Percentiles rank a stretch among this genome's conserved stretches.
phyloP scores from a whole-genome alignment of 2,888 invertebrate species.

The Melieria omissa region DNA sequence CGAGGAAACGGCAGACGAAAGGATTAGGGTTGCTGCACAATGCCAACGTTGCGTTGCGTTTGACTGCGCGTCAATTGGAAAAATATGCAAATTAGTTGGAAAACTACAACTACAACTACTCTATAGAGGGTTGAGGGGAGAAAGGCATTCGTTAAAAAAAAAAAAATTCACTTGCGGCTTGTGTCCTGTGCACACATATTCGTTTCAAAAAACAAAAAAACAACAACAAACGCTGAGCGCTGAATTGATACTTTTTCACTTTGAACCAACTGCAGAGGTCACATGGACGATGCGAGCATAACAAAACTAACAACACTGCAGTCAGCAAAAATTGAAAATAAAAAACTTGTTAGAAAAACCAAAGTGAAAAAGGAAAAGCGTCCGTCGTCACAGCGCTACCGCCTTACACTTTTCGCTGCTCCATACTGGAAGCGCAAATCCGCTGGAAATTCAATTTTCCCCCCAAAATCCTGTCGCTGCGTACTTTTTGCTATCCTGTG shows the following conservation, averaged over 20 bases:
- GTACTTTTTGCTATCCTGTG: not conserved
- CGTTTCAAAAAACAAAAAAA: not conserved
- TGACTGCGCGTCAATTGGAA: constrained; percentile 51
- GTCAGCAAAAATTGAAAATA: constrained; percentile 11
- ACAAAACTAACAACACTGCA: not conserved
- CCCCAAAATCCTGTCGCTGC: not conserved
- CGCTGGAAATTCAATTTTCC: constrained; percentile 36
- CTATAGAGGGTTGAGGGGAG: not conserved
- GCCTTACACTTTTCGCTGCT: constrained; percentile 21
- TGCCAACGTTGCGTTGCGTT: constrained; percentile 33
- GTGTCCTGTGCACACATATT: constrained; percentile 32
- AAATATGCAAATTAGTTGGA: constrained; percentile 57
- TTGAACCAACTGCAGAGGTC: constrained; percentile 37
- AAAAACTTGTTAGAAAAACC: constrained; percentile 1
- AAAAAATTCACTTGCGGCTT: constrained; percentile 35
- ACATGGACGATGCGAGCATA: not conserved
- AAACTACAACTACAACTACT: constrained; percentile 1
- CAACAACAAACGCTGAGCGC: not conserved
- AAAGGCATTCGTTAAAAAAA: constrained; percentile 5
- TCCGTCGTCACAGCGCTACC: not conserved
- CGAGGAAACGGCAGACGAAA: not conserved
- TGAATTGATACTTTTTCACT: constrained; percentile 8
- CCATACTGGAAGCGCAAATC: constrained; percentile 27
- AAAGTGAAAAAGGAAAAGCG: not conserved
- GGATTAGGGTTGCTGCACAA: constrained; percentile 29